phyloP scores from a whole-genome alignment of 2,797 vertebrate species.

The Phyllotis vaccarum region DNA sequence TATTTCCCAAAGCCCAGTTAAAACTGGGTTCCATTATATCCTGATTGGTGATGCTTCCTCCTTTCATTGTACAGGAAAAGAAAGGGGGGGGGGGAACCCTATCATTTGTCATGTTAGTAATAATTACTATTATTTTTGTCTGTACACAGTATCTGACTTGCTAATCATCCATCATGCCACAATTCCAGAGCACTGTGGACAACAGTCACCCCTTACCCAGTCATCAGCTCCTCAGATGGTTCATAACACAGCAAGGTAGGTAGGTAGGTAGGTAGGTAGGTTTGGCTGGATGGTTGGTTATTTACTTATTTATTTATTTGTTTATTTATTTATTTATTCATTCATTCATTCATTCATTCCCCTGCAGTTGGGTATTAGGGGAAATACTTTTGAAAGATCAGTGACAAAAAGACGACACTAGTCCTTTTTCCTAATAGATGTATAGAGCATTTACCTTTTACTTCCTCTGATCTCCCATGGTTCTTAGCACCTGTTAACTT shows the following conservation, averaged over 20 bases:
- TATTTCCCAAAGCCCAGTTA: constrained; percentile 9
- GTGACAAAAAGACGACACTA: not conserved
- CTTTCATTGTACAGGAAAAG: not conserved
- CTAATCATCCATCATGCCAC: not conserved
- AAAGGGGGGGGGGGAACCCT: too few species aligned
- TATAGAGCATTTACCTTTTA: not conserved
- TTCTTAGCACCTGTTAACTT: not conserved
- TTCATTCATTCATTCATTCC: not conserved
- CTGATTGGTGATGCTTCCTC: not conserved
- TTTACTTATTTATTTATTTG: too few species aligned
- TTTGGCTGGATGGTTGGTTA: too few species aligned
- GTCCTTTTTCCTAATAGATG: constrained; percentile 9
- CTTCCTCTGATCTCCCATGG: not conserved
- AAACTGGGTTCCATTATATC: constrained; percentile 21
- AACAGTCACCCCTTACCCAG: not conserved
- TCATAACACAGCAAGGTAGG: not conserved
- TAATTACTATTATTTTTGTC: not conserved
- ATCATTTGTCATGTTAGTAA: not conserved
- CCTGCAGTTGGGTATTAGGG: not conserved
- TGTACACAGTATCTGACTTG: not conserved
- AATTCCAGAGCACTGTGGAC: not conserved
- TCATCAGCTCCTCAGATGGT: constrained; percentile 12
- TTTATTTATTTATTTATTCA: not conserved
- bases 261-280: too few species aligned
- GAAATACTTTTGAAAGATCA: constrained; percentile 38